Base-by-base conservation (phyloP, 2,888 invertebrate species). In the Drosophila colorata region DNA sequence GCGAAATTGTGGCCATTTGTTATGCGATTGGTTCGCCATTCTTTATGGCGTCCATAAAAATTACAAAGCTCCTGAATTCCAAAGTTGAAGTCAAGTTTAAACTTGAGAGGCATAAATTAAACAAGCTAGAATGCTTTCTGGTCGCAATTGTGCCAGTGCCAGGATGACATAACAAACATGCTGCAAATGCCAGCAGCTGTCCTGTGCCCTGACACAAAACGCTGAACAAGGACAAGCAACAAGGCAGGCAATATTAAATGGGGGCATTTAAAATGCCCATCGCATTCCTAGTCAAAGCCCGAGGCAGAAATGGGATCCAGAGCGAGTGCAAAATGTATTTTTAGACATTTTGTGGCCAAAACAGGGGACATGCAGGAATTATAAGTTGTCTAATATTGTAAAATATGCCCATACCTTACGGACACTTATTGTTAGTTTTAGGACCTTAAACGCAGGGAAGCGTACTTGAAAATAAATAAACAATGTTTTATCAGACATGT, bases 1-100 rank as follows among this genome's bases (percentile, higher is more conserved):
- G 61, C 75, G 75, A 66, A 82, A 87, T 87, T 78, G 86, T 83
- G 69, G 88, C 86, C 84, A 87, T 84, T 84, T 87, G 88, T 87
- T 87, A 87, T 78, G 53, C 80, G 86, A 86, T 84, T 86, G 83
- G 55, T 60, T 78, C 48, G 66, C 69, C 56, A 64, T 72, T 61
- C 80, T 78, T 78, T 69, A 78, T 77, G 63, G 78, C 56, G 49
- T 41, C 80, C 61, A 78, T 78, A 78, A 77, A 78, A 80, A 71
- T 71, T 78, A 74, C 72, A 81, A 67, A 61, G 63, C 67, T 66
- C 25, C 49, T 60, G 64, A 53, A 69, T 77, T 77, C 69, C 66
- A 74, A 82, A 77, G 43, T 67, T 73, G 64, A 58, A 63, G 60
- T 66, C 44, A 67, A 78, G 48, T 76, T 82, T 78, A 48, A 81